Percentiles rank a stretch among this genome's conserved stretches.
Conservation (phyloP, 1,140 invertebrate species). For the Drosophila insularis region DNA sequence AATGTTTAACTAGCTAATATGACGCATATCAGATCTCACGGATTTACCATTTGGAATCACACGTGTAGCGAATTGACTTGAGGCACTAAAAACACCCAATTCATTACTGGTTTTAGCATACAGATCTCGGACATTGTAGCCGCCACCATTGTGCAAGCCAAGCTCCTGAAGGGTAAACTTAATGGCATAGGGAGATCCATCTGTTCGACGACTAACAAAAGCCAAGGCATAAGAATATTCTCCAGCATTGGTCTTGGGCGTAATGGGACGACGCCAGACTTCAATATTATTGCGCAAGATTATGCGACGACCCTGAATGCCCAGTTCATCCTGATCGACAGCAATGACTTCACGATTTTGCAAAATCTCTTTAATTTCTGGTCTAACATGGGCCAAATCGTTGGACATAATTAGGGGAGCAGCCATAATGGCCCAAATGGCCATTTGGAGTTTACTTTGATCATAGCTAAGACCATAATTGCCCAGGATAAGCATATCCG, state of each 20-base stretch:
- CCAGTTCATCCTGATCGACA: slow-evolving; percentile 93
- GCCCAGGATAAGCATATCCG: slow-evolving; percentile 93
- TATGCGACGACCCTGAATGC: slow-evolving; percentile 84
- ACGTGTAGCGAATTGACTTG: slow-evolving; percentile 57
- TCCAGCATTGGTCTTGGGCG: slow-evolving; percentile 87
- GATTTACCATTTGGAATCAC: slow-evolving; percentile 73
- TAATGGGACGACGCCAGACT: slow-evolving; percentile 94
- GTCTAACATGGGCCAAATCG: slow-evolving; percentile 89
- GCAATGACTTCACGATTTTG: slow-evolving; percentile 89
- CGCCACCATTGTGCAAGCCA: slow-evolving; percentile 78
- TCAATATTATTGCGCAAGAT: slow-evolving; percentile 92
- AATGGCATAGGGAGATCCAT: slow-evolving; percentile 85
- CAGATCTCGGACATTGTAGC: slow-evolving; percentile 82
- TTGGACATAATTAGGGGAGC: slow-evolving; percentile 95
- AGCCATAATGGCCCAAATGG: slow-evolving; percentile 94
- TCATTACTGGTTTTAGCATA: slow-evolving; percentile 32
- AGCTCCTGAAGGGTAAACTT: slow-evolving; percentile 84
- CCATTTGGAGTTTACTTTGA: slow-evolving; percentile 94
- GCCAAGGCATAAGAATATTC: slow-evolving; percentile 95
- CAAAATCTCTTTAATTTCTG: slow-evolving; percentile 89
- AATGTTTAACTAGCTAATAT: not conserved
- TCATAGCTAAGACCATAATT: slow-evolving; percentile 93
- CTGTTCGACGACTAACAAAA: slow-evolving; percentile 91
- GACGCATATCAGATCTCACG: not conserved
- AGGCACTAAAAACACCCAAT: slow-evolving; percentile 33